Base-by-base conservation (phyloP, 2,888 invertebrate genomes). In the Andricus quercusramuli region DNA sequence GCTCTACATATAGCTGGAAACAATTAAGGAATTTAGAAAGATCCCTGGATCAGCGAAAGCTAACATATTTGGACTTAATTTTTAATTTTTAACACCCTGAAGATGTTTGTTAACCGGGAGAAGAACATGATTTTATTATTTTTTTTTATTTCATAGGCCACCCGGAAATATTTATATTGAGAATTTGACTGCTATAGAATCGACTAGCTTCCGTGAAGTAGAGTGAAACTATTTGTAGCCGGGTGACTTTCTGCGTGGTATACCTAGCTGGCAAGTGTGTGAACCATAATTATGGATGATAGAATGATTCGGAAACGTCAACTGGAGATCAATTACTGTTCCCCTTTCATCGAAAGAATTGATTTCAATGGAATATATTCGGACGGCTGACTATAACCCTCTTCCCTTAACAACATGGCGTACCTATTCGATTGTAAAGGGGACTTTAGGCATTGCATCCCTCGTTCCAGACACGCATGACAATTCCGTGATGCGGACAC, bases 291-390 rank as follows among this genome's bases (percentile, higher is more conserved):
- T n/a, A 20, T 47, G 25, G 15, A 70, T 29, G 9, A 47, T 32
- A 56, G 29, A n/a, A 70, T 32, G 74, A 74, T 74, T 70, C 47
- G 47, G 47, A 25, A 29, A 70, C 32, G 51, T 56, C 74, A 32
- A 74, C 56, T 74, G 74, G 29, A 74, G 74, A 74, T 74, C 74
- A 74, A 74, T 74, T 74, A 74, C 74, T 74, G 56, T 74, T 56
- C 51, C 56, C 41, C 67, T 41, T 67, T 67, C 25, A 56, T 74
- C 74, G 51, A 20, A 20, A 56, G 51, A 74, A 74, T 56, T 32
- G 20, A 74, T 22, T 32, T 74, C 37, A 74, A 74, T 74, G n/a
- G 56, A 32, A 59, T 59, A 74, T 37, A 74, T 74, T 37, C n/a
- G 74, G n/a, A 20, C n/a, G 74, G n/a, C 11, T 37, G 51, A n/a